These are phyloP conservation scores for Anguilla megastoma DNA, from an alignment of 2,797 vertebrate genomes.

Conservation along the genomic window DNA sequence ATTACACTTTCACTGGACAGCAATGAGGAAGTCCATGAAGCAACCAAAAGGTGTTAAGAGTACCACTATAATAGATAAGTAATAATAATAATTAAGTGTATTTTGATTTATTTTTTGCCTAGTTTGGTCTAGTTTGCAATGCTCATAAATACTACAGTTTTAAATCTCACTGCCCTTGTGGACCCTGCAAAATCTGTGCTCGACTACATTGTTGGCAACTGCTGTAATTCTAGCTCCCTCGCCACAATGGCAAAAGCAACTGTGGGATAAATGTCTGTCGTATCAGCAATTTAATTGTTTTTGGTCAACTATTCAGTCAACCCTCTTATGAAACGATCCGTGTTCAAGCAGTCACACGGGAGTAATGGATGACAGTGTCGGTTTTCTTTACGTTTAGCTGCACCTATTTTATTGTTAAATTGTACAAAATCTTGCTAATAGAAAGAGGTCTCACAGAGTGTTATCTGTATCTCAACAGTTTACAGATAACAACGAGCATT, in stretches of 20 bases:
- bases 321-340: conserved; percentile 26
- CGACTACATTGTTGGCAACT: conserved; percentile 8
- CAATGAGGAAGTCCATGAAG: not conserved
- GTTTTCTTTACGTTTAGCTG: not conserved
- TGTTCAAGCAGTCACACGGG: not conserved
- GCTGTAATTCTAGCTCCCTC: conserved; percentile 25
- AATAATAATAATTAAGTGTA: not conserved
- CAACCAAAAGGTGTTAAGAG: not conserved
- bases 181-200: not conserved
- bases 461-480: not conserved
- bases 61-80: not conserved
- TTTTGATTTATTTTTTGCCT: not conserved
- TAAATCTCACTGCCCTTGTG: not conserved
- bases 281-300: conserved; percentile 38
- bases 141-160: not conserved
- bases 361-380: not conserved
- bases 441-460: not conserved
- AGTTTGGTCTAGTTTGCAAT: not conserved
- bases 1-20: not conserved
- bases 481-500: not conserved
- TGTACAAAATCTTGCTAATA: no score
- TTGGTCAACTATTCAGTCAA: not conserved
- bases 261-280: conserved; percentile 28
- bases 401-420: not conserved
- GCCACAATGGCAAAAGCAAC: conserved; percentile 38